Conservation (phyloP, 2,113 vertebrate genomes). For the Fulmarus glacialis region DNA sequence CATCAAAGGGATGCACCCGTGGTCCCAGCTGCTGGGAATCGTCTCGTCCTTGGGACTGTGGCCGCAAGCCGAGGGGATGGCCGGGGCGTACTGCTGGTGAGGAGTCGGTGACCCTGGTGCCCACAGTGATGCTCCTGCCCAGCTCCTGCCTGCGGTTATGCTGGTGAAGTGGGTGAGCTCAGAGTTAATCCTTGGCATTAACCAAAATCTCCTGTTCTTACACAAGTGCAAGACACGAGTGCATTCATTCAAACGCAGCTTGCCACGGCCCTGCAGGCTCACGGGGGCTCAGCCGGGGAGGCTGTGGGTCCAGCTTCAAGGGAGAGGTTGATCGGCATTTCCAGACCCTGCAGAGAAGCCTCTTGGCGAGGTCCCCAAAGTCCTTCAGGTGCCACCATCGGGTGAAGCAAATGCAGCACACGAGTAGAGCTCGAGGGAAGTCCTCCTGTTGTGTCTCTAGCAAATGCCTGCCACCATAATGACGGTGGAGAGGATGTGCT, state of each 20-base stretch:
- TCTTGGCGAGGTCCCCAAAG: neutral
- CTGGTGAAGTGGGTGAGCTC: neutral
- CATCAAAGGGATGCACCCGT: neutral
- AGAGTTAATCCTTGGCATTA: neutral
- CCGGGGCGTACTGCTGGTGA: neutral
- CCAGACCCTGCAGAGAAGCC: neutral
- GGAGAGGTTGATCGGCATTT: neutral
- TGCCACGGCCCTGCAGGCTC: accelerated
- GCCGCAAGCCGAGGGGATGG: neutral
- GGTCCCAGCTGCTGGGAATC: neutral
- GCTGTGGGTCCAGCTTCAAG: neutral
- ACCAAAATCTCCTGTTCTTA: neutral
- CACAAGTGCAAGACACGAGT: neutral
- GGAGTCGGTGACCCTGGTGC: neutral
- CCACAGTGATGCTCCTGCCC: accelerated
- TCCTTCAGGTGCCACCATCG: neutral
- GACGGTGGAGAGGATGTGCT: neutral
- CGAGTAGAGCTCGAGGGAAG: neutral
- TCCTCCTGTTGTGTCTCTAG: neutral
- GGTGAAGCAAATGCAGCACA: neutral
- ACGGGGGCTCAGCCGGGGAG: neutral
- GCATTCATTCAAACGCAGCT: neutral
- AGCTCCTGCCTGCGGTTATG: accelerated
- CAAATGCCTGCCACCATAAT: neutral
- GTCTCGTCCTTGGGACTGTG: neutral